Evolutionary conservation across 2,888 invertebrate genomes (phyloP).

Genomic region (Troides helena): DNA sequence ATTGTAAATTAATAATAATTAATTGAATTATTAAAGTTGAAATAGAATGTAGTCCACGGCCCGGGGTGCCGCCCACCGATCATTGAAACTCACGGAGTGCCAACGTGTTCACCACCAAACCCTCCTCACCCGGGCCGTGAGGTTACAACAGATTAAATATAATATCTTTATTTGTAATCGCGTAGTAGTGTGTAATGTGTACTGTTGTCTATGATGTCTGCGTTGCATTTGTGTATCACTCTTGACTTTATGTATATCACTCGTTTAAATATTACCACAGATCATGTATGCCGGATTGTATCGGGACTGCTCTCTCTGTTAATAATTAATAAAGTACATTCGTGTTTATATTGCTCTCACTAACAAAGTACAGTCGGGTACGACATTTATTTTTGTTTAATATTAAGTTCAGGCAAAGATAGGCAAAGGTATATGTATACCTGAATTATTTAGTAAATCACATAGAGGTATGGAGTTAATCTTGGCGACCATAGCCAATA

Average conservation of each 20-base stretch:
- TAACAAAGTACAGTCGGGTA: too few species aligned
- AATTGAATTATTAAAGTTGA: slow-evolving; percentile 18
- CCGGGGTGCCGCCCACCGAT: slow-evolving; percentile 59
- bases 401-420: not conserved
- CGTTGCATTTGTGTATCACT: slow-evolving; percentile 53
- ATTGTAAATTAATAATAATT: slow-evolving; percentile 31
- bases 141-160: slow-evolving; percentile 40
- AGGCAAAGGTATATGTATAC: not conserved
- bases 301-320: not conserved
- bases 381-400: too few species aligned
- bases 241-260: not conserved
- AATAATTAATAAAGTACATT: not conserved
- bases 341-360: not conserved
- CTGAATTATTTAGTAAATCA: not conserved
- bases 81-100: slow-evolving; percentile 43
- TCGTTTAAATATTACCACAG: not conserved
- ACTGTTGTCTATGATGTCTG: slow-evolving; percentile 56
- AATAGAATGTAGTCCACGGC: slow-evolving; percentile 39
- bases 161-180: slow-evolving; percentile 62
- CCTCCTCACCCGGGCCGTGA: slow-evolving; percentile 15
- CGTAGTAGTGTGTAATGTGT: slow-evolving; percentile 65
- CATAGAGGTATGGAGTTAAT: not conserved
- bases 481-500: not conserved
- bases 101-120: slow-evolving; percentile 40
- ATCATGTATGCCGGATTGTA: not conserved